These are phyloP conservation scores for Acrocyrtus sp. DNA, from an alignment of 2,888 invertebrate genomes.

Conservation along the genomic window DNA sequence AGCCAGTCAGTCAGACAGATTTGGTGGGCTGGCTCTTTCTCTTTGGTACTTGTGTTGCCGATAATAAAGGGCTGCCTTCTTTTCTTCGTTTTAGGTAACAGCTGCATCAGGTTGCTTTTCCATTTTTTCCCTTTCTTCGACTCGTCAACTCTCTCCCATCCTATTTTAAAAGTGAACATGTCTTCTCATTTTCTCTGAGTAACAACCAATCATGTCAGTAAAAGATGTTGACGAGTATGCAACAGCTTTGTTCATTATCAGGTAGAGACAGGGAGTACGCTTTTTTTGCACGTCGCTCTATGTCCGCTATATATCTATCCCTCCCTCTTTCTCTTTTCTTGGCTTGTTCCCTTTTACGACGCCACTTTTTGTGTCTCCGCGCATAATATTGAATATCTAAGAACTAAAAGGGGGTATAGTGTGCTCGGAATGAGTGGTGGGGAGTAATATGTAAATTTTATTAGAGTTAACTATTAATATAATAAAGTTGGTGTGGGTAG, in stretches of 20 bases:
- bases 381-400: too few species aligned
- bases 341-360: too few species aligned
- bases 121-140: neutral
- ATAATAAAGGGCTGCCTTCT: constrained; percentile 7
- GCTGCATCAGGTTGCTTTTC: constrained; percentile 47
- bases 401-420: too few species aligned
- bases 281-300: too few species aligned
- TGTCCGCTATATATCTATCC: too few species aligned
- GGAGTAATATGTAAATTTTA: too few species aligned
- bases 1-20: constrained; percentile 28
- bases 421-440: too few species aligned
- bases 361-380: too few species aligned
- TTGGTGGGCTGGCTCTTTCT: constrained; percentile 2
- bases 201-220: constrained; percentile 47
- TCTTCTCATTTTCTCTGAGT: constrained; percentile 36
- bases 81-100: constrained; percentile 33
- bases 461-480: too few species aligned
- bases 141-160: too few species aligned
- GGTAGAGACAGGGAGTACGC: constrained; percentile 16
- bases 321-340: too few species aligned
- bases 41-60: neutral
- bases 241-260: constrained; percentile 40
- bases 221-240: constrained; percentile 46
- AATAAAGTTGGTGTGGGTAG: too few species aligned
- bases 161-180: neutral